Percentiles rank a stretch among this genome's conserved stretches.
These are phyloP conservation scores for Gila robusta DNA, from an alignment of 2,797 vertebrate species.

Conservation along the genomic window DNA sequence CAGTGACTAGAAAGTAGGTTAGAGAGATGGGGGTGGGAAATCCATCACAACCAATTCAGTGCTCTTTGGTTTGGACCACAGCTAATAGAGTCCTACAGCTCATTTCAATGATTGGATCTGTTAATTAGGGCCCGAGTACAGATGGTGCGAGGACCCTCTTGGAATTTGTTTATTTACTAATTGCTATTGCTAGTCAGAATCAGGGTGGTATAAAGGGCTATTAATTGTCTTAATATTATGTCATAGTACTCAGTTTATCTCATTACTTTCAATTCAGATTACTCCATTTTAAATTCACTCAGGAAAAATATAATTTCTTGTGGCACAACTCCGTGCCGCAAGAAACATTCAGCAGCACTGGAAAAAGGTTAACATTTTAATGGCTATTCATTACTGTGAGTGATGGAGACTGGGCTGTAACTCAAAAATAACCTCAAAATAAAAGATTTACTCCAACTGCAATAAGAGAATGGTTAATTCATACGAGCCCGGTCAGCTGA, in stretches of 20 bases:
- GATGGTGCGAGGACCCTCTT: not conserved
- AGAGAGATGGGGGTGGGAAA: constrained; percentile 22
- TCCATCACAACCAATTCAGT: constrained; percentile 49
- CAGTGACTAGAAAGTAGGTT: constrained; percentile 36
- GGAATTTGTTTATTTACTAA: not conserved
- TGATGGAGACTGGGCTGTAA: constrained; percentile 24
- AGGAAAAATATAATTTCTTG: not conserved
- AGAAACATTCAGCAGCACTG: not conserved
- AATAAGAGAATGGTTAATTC: constrained; percentile 28
- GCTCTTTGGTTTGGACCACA: constrained; percentile 5
- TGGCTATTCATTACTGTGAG: constrained; percentile 16
- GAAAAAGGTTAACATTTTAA: constrained; percentile 18
- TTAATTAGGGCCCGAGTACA: not conserved
- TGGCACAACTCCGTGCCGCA: not conserved
- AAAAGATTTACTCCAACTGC: constrained; percentile 41
- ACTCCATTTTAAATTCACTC: not conserved
- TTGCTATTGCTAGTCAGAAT: not conserved
- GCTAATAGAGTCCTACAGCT: constrained; percentile 10
- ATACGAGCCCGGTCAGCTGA: constrained; percentile 35
- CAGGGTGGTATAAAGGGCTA: not conserved
- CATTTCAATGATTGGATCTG: constrained; percentile 37
- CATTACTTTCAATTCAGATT: not conserved
- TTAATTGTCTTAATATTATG: not conserved
- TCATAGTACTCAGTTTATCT: constrained; percentile 3
- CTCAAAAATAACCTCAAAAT: constrained; percentile 27